Conservation (phyloP, 2,113 vertebrate genomes). For the Barnardius zonarius region DNA sequence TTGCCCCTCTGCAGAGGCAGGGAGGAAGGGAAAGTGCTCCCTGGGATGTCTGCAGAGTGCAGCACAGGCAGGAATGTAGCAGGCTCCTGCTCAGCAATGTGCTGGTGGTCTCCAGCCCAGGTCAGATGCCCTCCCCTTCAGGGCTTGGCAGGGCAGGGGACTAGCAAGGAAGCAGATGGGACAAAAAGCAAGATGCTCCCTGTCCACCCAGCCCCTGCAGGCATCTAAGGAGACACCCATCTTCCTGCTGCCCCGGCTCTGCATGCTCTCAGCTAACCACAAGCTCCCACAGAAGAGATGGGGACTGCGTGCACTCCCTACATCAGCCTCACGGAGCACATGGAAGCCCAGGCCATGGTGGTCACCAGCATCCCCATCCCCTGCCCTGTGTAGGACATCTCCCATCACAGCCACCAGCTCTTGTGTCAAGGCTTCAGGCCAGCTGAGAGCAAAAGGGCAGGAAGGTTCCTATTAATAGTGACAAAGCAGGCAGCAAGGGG, state of each 20-base stretch:
- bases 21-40: background rate
- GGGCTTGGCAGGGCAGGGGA: background rate
- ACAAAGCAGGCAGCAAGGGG: background rate
- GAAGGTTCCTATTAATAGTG: background rate
- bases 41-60: background rate
- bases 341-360: rapidly evolving
- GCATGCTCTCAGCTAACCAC: background rate
- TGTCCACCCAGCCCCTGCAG: background rate
- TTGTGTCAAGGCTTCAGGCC: background rate
- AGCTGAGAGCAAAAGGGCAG: background rate
- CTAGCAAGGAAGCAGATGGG: background rate
- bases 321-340: background rate
- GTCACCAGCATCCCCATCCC: background rate
- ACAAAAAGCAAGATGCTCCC: background rate
- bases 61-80: background rate
- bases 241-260: background rate
- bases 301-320: background rate
- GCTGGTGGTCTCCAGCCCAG: background rate
- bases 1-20: background rate
- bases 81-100: background rate
- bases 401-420: background rate
- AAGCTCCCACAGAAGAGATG: background rate
- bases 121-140: background rate
- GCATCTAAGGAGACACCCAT: background rate
- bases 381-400: rapidly evolving